Base-by-base conservation (phyloP, 2,888 invertebrate species). In the Augiades crinisus region DNA sequence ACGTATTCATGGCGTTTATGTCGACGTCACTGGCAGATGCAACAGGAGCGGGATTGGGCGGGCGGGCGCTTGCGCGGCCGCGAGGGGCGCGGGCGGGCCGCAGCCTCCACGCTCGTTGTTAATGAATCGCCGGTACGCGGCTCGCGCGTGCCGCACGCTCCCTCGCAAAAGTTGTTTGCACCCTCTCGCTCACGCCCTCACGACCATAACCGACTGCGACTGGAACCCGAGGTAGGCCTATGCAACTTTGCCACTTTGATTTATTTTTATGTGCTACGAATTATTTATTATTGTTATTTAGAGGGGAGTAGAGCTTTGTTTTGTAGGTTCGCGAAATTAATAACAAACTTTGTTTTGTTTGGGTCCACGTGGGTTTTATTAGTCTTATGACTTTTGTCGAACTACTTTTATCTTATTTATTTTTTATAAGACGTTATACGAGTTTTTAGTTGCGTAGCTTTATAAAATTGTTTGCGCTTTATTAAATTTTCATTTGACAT, bases 121-220 rank as follows among this genome's bases (percentile, higher is more conserved):
- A 86, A 86, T 86, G 87, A 88, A 85, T 79, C 86, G 87, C 78
- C 83, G 86, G 83, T 83, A 78, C 75, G 84, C 82, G 85, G 81
- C 77, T 79, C 75, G 83, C 81, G 84, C 82, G 82, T 78, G 76
- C 78, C 72, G 72, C 71, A 67, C 70, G 58, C 72, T 68, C 72
- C 72, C 70, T 77, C 76, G 78, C n/a, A 80, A 84, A 88, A 87
- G 77, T 85, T 84, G 69, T 70, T 67, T 65, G 64, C 75, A 69
- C 68, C 68, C 72, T 73, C 77, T 76, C 78, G 71, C 78, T 72
- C 72, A 78, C 86, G 83, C 85, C 69, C 81, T 81, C 83, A 76
- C 81, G 62, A 55, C 51, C 44, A 30, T 37, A 12, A 44, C 41
- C 45, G 49, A 36, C 53, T 60, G 62, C 59, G 67, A 63, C 62